Evolutionary conservation across 2,888 invertebrate species (phyloP), one percentile per base, ranked within the genome.

Genomic region (Hyposoter didymator): DNA sequence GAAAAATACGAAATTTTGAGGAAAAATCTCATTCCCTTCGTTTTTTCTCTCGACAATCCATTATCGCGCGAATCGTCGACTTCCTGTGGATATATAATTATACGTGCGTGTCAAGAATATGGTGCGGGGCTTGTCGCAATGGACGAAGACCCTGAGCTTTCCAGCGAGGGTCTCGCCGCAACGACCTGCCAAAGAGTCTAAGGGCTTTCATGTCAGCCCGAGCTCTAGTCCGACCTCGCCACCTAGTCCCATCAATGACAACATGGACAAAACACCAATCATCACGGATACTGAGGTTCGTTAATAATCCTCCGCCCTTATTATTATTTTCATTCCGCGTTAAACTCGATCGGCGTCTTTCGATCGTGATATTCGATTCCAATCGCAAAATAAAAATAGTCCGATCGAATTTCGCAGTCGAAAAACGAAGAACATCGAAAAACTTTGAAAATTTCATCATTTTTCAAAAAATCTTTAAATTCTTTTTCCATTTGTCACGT

Each of bases 91-190:
- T 59, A 55, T 59, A 59, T 59, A 59, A 69, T 19, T 39, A 74
- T n/a, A 78, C 74, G 76, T 70, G 87, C 82, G 81, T 59, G 55
- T 39, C 62, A 19, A 95, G 95, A 93, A 59, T 59, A 98, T 98
- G 98, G 98, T 97, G 94, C 97, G 98, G 90, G 97, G 97, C 95
- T 95, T 98, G 92, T 96, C 97, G 86, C 97, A 97, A 95, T 98
- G 98, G 98, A 98, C 97, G 94, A 98, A 98, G 95, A 98, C 97
- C 90, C 95, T 98, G 93, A 98, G 97, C 95, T 98, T 98, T 94
- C 98, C 98, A 86, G 96, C 97, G 91, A 95, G 98, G 94, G 95
- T 97, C 92, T 97, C 97, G 84, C 97, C 97, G 19, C 97, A 97
- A 94, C 96, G 97, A 67, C 96, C 96, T 80, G 96, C 96, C 59